A percentile compares a stretch with the other conserved stretches of the same genome.
Evolutionary conservation across 2,113 vertebrate genomes (phyloP).

Genomic region (Seriola rivoliana): DNA sequence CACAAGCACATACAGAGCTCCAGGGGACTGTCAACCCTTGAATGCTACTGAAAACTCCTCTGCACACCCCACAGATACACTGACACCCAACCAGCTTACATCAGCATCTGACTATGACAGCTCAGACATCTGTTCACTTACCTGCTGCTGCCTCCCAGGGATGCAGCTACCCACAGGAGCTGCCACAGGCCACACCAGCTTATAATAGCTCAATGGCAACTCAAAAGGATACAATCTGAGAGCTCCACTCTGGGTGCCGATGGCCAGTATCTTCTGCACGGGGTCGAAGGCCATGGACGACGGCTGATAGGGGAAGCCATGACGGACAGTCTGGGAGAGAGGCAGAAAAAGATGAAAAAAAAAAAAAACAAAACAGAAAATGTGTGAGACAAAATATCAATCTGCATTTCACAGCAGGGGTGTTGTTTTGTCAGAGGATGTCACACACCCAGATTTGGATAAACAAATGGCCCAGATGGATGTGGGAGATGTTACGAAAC

Average conservation of each 20-base stretch:
- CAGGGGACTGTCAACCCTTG: background rate
- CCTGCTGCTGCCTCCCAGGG: slow-evolving; percentile 55
- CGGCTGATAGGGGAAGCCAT: slow-evolving; percentile 98
- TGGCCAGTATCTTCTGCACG: slow-evolving; percentile 98
- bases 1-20: background rate
- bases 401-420: slow-evolving; percentile 64
- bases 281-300: slow-evolving; percentile 99
- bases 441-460: slow-evolving; percentile 55
- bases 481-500: slow-evolving; percentile 52
- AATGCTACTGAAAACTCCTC: slow-evolving; percentile 5
- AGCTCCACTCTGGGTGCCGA: slow-evolving; percentile 96
- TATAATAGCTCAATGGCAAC: slow-evolving; percentile 37
- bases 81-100: slow-evolving; percentile 27
- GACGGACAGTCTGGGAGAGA: slow-evolving; percentile 92
- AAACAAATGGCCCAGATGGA: slow-evolving; percentile 66
- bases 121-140: slow-evolving; percentile 65
- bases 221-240: slow-evolving; percentile 99
- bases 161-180: slow-evolving; percentile 27
- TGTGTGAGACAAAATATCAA: slow-evolving; percentile 38
- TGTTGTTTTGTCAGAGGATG: slow-evolving; percentile 64
- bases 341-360: slow-evolving; percentile 37
- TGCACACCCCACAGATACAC: slow-evolving; percentile 20
- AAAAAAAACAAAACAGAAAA: slow-evolving; percentile 29
- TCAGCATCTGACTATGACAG: slow-evolving; percentile 31
- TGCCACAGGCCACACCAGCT: slow-evolving; percentile 17